Percentiles rank a stretch among this genome's conserved stretches.
These are phyloP conservation scores for Nanorana parkeri DNA, from an alignment of 2,113 vertebrate species.

Conservation along the genomic window DNA sequence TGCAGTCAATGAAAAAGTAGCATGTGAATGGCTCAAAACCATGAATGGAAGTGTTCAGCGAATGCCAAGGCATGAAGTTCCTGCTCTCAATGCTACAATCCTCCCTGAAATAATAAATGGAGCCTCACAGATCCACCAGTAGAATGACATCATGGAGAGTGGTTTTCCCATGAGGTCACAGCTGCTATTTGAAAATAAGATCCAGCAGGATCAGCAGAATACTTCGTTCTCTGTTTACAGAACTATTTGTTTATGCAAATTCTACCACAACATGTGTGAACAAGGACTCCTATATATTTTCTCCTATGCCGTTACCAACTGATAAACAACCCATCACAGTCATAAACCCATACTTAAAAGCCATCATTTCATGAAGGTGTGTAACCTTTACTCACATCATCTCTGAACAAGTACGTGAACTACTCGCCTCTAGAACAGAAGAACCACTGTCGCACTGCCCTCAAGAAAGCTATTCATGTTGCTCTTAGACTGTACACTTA, in stretches of 20 bases:
- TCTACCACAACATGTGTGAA: not conserved
- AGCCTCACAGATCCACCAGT: not conserved
- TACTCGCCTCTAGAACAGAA: too few species aligned
- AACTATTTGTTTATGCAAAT: not conserved
- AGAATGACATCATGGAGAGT: conserved; percentile 26
- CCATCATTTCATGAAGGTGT: too few species aligned
- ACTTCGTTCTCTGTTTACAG: not conserved
- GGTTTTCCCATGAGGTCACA: conserved; percentile 26
- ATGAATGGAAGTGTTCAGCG: conserved; percentile 23
- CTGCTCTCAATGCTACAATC: conserved; percentile 13
- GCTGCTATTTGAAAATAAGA: conserved; percentile 22
- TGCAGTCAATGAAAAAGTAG: not conserved
- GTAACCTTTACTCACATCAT: too few species aligned
- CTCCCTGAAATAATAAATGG: not conserved
- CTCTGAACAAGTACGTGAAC: too few species aligned
- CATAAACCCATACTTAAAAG: too few species aligned
- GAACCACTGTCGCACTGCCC: too few species aligned
- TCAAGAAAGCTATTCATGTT: too few species aligned
- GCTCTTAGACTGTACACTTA: too few species aligned
- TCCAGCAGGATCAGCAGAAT: not conserved
- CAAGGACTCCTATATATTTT: too few species aligned
- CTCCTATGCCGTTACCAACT: too few species aligned
- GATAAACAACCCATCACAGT: too few species aligned
- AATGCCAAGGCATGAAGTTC: conserved; percentile 9
- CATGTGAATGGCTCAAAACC: not conserved